These are phyloP conservation scores for Empidonax traillii DNA, from an alignment of 2,113 vertebrate species.

Conservation along the genomic window DNA sequence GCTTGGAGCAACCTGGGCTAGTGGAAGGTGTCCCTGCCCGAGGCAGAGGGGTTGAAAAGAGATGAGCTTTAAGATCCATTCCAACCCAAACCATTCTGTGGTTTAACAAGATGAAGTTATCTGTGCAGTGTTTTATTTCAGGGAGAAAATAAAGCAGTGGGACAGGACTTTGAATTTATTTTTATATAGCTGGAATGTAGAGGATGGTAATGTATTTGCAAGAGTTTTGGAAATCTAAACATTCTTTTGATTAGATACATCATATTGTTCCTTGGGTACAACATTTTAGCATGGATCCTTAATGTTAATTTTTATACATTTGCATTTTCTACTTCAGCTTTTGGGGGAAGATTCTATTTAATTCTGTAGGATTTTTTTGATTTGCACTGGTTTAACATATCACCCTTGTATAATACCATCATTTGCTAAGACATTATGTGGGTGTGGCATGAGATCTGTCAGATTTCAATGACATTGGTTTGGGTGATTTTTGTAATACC, in stretches of 20 bases:
- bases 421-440: background rate
- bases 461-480: background rate
- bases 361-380: background rate
- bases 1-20: accelerated
- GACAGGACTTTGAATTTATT: background rate
- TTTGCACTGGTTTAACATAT: background rate
- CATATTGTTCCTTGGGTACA: background rate
- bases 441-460: background rate
- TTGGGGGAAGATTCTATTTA: background rate
- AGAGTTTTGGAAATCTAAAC: background rate
- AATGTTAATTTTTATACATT: background rate
- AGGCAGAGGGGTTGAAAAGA: background rate
- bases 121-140: background rate
- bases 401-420: background rate
- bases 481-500: background rate
- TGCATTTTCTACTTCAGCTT: background rate
- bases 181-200: background rate
- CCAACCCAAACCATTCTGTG: background rate
- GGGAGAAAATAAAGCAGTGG: background rate
- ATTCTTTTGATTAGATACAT: background rate
- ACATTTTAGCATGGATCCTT: background rate
- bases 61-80: background rate
- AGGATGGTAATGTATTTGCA: background rate
- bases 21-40: background rate
- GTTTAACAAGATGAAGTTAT: background rate